A percentile compares a stretch with the other conserved stretches of the same genome.
Evolutionary conservation across 2,113 vertebrate species (phyloP).

Genomic region (Lamprologus callipterus): DNA sequence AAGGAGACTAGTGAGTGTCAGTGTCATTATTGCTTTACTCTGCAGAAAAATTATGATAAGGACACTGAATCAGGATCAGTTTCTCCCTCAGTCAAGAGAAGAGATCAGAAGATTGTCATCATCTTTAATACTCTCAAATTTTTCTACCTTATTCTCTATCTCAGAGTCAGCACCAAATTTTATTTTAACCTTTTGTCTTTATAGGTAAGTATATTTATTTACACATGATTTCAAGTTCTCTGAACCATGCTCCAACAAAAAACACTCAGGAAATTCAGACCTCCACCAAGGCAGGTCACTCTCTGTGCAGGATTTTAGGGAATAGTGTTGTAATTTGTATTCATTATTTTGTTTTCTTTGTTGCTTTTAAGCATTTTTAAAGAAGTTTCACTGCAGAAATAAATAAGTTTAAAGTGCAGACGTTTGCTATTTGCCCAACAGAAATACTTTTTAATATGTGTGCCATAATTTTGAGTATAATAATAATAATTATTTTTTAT

Average conservation of each 20-base stretch:
- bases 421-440: neutral
- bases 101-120: neutral
- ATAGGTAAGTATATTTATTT: neutral
- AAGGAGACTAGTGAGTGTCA: neutral
- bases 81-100: neutral
- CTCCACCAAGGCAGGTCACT: neutral
- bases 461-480: neutral
- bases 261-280: accelerated
- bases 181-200: neutral
- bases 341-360: neutral
- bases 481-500: neutral
- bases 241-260: neutral
- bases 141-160: neutral
- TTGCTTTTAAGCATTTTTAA: neutral
- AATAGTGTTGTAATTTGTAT: neutral
- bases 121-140: neutral
- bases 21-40: neutral
- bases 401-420: neutral
- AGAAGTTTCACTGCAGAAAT: neutral
- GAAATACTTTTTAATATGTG: neutral
- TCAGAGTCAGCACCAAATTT: neutral
- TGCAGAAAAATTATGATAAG: neutral
- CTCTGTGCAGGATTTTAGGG: neutral
- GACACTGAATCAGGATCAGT: neutral
- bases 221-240: neutral